phyloP scores from a whole-genome alignment of 2,888 invertebrate species.

The Scaptomyza flava region DNA sequence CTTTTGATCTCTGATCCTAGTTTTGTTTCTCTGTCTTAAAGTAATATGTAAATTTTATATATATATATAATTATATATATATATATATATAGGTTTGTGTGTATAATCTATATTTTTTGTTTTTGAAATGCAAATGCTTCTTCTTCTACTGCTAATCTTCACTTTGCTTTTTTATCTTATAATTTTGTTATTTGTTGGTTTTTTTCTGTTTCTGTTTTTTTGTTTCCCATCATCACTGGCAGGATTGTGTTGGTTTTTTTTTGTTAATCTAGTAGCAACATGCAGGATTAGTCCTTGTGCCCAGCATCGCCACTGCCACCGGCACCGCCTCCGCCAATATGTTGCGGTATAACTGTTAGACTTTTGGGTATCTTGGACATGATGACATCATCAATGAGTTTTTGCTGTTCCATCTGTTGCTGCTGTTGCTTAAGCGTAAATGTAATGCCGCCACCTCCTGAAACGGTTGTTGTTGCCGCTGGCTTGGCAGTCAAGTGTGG shows the following conservation, averaged over 20 bases:
- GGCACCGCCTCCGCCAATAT: constrained; percentile 64
- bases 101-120: constrained; percentile 3
- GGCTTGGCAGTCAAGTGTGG: constrained; percentile 78
- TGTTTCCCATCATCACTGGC: constrained; percentile 47
- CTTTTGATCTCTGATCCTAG: constrained; percentile 34
- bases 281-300: constrained; percentile 40
- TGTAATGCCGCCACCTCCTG: constrained; percentile 62
- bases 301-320: constrained; percentile 4
- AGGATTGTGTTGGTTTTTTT: constrained; percentile 39
- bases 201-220: constrained; percentile 22
- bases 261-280: constrained; percentile 12
- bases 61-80: constrained; percentile 1
- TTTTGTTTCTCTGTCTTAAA: not conserved
- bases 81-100: constrained; percentile 4
- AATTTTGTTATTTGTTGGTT: constrained; percentile 5
- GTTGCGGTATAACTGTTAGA: constrained; percentile 91
- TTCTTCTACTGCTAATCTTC: not conserved
- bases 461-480: constrained; percentile 57
- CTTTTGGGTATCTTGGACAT: constrained; percentile 93
- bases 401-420: constrained; percentile 74
- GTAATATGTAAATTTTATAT: not conserved
- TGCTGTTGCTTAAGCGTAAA: constrained; percentile 62
- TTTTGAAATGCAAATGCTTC: constrained; percentile 39
- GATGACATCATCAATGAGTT: constrained; percentile 83
- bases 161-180: not conserved